phyloP scores from a whole-genome alignment of 2,113 vertebrate species.

The Etia nguti region DNA sequence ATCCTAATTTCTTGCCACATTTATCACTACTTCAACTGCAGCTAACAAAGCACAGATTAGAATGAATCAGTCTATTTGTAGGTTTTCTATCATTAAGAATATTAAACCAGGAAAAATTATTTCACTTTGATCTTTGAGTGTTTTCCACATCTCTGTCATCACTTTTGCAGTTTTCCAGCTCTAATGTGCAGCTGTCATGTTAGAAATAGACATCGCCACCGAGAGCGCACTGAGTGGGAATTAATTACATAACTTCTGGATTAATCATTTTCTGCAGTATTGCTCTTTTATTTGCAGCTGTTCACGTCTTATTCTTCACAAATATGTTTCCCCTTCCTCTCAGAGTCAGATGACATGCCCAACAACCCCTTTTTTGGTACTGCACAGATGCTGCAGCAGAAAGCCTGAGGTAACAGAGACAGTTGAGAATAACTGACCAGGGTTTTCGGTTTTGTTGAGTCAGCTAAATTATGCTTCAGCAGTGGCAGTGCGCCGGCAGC shows the following conservation, averaged over 20 bases:
- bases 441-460: neutral
- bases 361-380: neutral
- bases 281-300: neutral
- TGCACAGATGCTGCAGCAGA: neutral
- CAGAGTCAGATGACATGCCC: neutral
- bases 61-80: neutral
- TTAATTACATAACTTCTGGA: neutral
- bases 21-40: neutral
- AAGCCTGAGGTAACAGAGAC: neutral
- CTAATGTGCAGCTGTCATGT: neutral
- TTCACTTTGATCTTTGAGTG: neutral
- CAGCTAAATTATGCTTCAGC: neutral
- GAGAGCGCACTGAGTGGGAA: neutral
- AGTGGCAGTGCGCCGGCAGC: neutral
- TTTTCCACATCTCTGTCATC: neutral
- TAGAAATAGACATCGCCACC: neutral
- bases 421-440: neutral
- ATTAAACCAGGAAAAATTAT: neutral
- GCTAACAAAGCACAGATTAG: neutral
- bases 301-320: neutral
- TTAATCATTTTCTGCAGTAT: neutral
- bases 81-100: neutral
- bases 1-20: neutral
- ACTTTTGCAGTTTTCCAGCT: neutral
- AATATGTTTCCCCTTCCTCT: neutral